A percentile compares a stretch with the other conserved stretches of the same genome.
phyloP scores from a whole-genome alignment of 2,797 vertebrate species.

The Mormyrops boulengeri region DNA sequence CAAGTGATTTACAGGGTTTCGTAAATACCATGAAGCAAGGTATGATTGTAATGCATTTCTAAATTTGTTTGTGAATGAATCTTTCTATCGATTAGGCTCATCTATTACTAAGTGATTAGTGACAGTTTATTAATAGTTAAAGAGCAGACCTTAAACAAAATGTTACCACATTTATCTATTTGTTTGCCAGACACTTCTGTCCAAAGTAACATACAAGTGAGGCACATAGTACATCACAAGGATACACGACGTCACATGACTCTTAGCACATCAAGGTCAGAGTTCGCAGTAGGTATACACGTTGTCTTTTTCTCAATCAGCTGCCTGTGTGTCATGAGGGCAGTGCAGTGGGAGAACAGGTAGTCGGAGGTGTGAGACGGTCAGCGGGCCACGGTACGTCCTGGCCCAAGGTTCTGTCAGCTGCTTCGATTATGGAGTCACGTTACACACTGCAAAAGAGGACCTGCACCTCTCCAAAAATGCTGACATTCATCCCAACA shows the following conservation, averaged over 20 bases:
- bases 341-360: background rate
- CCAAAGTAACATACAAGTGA: background rate
- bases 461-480: background rate
- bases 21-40: background rate
- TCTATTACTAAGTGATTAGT: background rate
- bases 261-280: background rate
- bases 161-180: background rate
- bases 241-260: background rate
- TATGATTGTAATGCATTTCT: background rate
- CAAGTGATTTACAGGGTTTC: background rate
- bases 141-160: background rate
- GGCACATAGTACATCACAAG: background rate
- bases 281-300: background rate
- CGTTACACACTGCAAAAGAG: background rate
- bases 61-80: background rate
- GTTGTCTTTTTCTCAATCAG: background rate
- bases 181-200: background rate
- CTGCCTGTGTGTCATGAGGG: background rate
- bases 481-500: background rate
- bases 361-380: background rate
- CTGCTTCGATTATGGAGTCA: constrained; percentile 1
- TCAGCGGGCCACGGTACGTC: background rate
- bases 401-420: constrained; percentile 1
- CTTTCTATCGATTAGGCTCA: background rate
- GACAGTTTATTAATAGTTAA: background rate